Evolutionary conservation across 2,113 vertebrate genomes (phyloP), one percentile per base, ranked within the genome.

Genomic region (Oncorhynchus gorbuscha): DNA sequence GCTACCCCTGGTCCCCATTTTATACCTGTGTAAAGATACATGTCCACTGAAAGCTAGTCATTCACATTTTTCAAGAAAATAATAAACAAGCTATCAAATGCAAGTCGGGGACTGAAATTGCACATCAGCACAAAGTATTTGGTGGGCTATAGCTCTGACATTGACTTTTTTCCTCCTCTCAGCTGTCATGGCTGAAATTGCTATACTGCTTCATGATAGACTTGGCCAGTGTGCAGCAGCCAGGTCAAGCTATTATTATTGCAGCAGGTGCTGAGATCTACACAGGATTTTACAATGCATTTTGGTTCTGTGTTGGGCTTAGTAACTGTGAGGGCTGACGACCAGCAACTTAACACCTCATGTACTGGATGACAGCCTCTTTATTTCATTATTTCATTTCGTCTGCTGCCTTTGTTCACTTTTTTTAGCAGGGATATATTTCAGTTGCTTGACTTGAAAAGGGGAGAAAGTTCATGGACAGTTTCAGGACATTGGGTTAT

Each of bases 161-260:
- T 78, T 71, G 76, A 71, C 77, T 80, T 78, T 71, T 73, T 78
- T 69, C 70, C 49, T 49, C 45, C 51, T 66, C 59, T 78, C 74
- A 69, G 83, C 83, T 80, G 79, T 85, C 75, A 79, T 69, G 64
- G 77, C 85, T 75, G 85, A 83, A 87, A 88, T 90, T 85, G 85
- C 79, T 85, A 59, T 84, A 77, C 72, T 77, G 69, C 74, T 76
- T 78, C 59, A 66, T 84, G 82, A 91, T 86, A 81, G 83, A 86
- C 79, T 71, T 76, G 51, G 67, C 82, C 76, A 70, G 70, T 79
- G 71, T 70, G 67, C 26, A 70, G 67, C 64, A 79, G 83, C 87
- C 87, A 86, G 88, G 89, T 91, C 91, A 90, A 84, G 80, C 85
- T 89, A 85, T 91, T 90, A 90, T 89, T 84, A 76, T 70, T 74